Evolutionary conservation across 2,797 vertebrate species (phyloP), one percentile per base, ranked within the genome.

Genomic region (Acanthornis magna): DNA sequence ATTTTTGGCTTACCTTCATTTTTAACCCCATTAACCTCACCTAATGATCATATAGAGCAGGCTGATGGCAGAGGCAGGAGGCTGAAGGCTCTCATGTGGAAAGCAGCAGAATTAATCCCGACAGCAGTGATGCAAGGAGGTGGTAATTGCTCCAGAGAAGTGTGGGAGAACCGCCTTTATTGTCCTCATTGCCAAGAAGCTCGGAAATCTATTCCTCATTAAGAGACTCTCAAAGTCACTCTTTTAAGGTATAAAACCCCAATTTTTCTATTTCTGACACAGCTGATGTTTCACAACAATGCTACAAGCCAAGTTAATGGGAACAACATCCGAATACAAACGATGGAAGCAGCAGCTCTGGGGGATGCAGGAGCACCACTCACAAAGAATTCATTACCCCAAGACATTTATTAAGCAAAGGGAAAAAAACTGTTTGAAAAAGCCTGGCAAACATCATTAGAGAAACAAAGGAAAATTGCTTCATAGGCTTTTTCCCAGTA

Each of bases 301-400:
- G 42, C 91, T 94, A 96, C 96, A 89, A 97, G 55, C 93, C 79
- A 89, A 86, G 87, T 89, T 95, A 91, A 88, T 81, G 16, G 62
- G 91, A 92, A 97, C 90, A 94, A 95, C 93, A 88, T 72, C 89
- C 76, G 97, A 98, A 98, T 98, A 97, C 95, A 98, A 98, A 98
- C 97, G 88, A 96, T 43, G 73, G 23, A 68, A 95, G 87, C 45
- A 36, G 94, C 92, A 96, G 91, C 96, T 93, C 89, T 93, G 88
- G 89, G 75, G 90, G 70, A 90, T 78, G 65, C 75, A 81, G 67
- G 18, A 95, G 79, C 88, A 65, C 74, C 70, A 86, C 51, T 76
- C 73, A 61, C 72, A 58, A 91, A 78, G 91, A 93, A 96, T 95
- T 96, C 91, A 95, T 94, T 95, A 93, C 87, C 87, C 91, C 5